Percentiles rank a stretch among this genome's conserved stretches.
Conservation (phyloP, 2,797 vertebrate genomes). For the Scarus forsteni region DNA sequence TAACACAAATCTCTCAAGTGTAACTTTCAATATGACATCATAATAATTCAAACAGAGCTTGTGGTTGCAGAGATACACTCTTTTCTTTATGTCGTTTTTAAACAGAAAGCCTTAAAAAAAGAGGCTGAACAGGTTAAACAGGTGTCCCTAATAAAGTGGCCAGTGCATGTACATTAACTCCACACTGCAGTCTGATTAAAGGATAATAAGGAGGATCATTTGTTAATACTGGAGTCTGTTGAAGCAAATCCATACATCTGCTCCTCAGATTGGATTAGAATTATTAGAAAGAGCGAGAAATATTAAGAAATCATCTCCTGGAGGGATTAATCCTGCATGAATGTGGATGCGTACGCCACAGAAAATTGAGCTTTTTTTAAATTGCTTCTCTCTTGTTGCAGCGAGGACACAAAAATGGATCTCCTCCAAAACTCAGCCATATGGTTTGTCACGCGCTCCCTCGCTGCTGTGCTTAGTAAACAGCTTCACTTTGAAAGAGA, state of each 20-base stretch:
- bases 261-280: conserved; percentile 46
- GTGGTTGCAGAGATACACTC: too few species aligned
- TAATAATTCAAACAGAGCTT: too few species aligned
- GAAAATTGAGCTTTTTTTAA: conserved; percentile 31
- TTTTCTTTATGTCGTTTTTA: too few species aligned
- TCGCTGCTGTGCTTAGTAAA: background rate
- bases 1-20: too few species aligned
- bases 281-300: conserved; percentile 32
- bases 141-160: too few species aligned
- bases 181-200: background rate
- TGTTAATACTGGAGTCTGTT: conserved; percentile 22
- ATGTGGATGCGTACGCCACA: conserved; percentile 28
- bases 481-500: background rate
- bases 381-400: conserved; percentile 10
- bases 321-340: conserved; percentile 44
- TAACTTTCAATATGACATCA: too few species aligned
- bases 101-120: too few species aligned
- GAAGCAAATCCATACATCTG: conserved; percentile 21
- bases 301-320: conserved; percentile 41
- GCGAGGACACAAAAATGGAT: conserved; percentile 3
- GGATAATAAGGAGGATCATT: conserved; percentile 11
- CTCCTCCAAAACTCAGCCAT: conserved; percentile 1
- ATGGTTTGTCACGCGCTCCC: conserved; percentile 23
- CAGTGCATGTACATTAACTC: background rate
- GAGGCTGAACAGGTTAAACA: too few species aligned